Evolutionary conservation across 2,888 invertebrate species (phyloP).

Genomic region (Meteorus cinctellus): DNA sequence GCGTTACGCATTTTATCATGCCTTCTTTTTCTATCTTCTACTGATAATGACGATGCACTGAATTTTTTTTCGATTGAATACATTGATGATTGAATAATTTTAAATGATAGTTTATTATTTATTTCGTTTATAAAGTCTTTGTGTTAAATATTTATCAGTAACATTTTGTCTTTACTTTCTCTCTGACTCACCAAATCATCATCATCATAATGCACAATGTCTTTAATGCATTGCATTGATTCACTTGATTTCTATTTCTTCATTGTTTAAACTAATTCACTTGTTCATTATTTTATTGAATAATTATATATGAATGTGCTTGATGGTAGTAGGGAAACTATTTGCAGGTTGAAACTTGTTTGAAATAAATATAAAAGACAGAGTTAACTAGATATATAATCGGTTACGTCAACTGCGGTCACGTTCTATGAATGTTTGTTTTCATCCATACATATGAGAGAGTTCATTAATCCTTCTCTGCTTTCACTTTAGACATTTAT

Average conservation of each 20-base stretch:
- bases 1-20: conserved; percentile 4
- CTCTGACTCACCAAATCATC: conserved; percentile 60
- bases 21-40: conserved; percentile 23
- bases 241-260: conserved; percentile 51
- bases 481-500: conserved; percentile 8
- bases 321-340: too few species aligned
- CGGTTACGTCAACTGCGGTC: conserved; percentile 24
- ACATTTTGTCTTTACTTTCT: conserved; percentile 60
- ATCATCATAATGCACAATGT: conserved; percentile 45
- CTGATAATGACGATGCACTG: conserved; percentile 34
- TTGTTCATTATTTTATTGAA: not conserved
- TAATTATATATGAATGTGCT: too few species aligned
- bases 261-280: not conserved
- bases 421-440: conserved; percentile 11
- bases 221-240: conserved; percentile 47
- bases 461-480: conserved; percentile 2
- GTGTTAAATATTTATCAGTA: conserved; percentile 55
- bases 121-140: conserved; percentile 39
- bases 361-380: not conserved
- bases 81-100: not conserved
- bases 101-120: too few species aligned
- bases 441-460: conserved; percentile 32
- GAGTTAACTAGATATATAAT: conserved; percentile 4
- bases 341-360: too few species aligned
- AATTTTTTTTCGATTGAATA: not conserved